Evolutionary conservation across 2,888 invertebrate species (phyloP).

Genomic region (Allygus modestus): DNA sequence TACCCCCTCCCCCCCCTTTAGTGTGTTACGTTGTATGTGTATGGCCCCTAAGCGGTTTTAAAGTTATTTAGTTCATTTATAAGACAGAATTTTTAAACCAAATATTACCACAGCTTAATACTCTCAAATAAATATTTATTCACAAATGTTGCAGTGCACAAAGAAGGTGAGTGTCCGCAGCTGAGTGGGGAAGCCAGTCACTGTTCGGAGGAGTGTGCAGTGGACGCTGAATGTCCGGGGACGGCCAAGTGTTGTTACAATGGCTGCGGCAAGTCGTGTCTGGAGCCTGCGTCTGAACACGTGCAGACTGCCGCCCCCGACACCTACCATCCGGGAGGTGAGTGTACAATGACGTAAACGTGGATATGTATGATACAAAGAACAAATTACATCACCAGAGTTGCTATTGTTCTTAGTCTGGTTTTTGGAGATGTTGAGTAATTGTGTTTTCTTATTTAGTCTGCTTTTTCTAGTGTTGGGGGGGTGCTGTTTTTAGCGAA

Average conservation of each 20-base stretch:
- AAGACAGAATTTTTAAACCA: too few species aligned
- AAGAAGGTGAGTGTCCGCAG: conserved; percentile 83
- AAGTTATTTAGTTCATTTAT: too few species aligned
- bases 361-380: background rate
- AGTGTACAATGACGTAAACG: conserved; percentile 66
- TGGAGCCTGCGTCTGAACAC: conserved; percentile 75
- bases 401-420: too few species aligned
- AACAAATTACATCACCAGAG: background rate
- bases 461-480: too few species aligned
- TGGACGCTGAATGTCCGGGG: conserved; percentile 89
- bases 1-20: too few species aligned
- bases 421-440: too few species aligned
- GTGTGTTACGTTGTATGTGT: too few species aligned
- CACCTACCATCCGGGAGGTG: conserved; percentile 73
- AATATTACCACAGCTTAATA: too few species aligned
- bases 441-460: too few species aligned
- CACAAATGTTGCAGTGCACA: conserved; percentile 73
- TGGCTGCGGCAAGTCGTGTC: conserved; percentile 87
- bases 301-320: conserved; percentile 72
- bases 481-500: too few species aligned
- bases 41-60: too few species aligned
- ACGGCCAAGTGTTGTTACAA: conserved; percentile 89
- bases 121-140: too few species aligned
- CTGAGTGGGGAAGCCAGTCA: conserved; percentile 74
- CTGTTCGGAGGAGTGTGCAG: conserved; percentile 85